Evolutionary conservation across 2,888 invertebrate species (phyloP).

Genomic region (Cantharis flavilabris): DNA sequence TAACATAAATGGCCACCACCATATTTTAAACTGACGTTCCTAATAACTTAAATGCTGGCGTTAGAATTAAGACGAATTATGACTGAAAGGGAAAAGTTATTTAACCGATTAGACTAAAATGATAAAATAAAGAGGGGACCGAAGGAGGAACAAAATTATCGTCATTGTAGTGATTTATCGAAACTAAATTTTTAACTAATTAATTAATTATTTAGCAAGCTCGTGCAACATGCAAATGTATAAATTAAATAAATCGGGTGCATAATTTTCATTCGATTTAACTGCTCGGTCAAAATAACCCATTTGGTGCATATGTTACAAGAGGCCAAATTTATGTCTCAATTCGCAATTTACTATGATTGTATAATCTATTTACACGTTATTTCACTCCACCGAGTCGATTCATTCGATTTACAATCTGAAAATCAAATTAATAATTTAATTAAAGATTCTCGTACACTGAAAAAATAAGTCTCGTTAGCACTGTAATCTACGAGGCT

Average conservation of each 20-base stretch:
- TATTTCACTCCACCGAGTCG: conserved; percentile 6
- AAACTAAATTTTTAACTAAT: neutral
- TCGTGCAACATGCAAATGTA: neutral
- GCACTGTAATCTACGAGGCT: neutral
- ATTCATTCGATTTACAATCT: neutral
- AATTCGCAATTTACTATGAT: conserved; percentile 8
- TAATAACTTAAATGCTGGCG: neutral
- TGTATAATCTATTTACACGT: conserved; percentile 18
- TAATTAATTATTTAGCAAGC: neutral
- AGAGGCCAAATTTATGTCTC: conserved; percentile 16
- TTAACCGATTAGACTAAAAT: neutral
- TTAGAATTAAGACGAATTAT: neutral
- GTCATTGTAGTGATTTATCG: neutral
- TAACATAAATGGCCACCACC: neutral
- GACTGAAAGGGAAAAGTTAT: neutral
- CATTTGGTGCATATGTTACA: conserved; percentile 17
- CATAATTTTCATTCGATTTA: conserved; percentile 16
- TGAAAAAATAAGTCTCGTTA: neutral
- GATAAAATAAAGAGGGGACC: neutral
- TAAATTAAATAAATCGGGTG: neutral
- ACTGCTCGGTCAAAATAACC: conserved; percentile 8
- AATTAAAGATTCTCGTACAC: neutral
- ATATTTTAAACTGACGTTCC: neutral
- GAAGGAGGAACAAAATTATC: neutral
- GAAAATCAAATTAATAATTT: neutral